Base-by-base conservation (phyloP, 2,113 vertebrate genomes). In the Puffinus mauretanicus region DNA sequence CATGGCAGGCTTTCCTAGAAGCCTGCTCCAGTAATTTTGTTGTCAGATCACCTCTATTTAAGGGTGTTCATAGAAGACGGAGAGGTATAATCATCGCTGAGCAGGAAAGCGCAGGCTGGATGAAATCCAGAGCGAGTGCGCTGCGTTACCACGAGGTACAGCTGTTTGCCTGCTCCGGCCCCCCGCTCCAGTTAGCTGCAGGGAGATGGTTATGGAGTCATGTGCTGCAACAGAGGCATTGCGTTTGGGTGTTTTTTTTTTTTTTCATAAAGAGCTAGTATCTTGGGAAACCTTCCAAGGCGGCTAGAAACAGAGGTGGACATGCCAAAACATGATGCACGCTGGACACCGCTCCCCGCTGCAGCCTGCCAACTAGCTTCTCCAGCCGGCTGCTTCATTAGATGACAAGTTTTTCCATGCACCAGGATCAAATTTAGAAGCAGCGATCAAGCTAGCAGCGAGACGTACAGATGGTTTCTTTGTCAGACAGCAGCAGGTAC, bases 391-490 rank as follows among this genome's bases (percentile, higher is more conserved):
- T 86, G 69, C 89, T 93, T 91, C 57, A 40, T 9, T 30, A 40
- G 55, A 36, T 15, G 77, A 79, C 80, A 69, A 86, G 51, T 79
- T 94, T 96, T 94, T 91, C 94, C 95, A 18, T 18, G 38, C 13
- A 1, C 60, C 46, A 73, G 82, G 46, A 88, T 90, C 67, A 61
- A 67, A 93, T 79, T 92, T 81, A 84, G 92, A 90, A 94, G 88
- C 58, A n/a, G 58, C 0, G 2, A 60, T n/a, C 27, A 57, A 93
- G 79, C 58, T 9, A 85, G 88, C 69, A 80, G 79, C 9, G 16
- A 95, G 85, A 51, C 19, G 3, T 29, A 49, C 92, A 94, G 94
- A 93, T 87, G 92, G 81, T 96, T 95, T 96, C 77, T 76, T 46
- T 93, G 77, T 94, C 84, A 92, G 80, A 86, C 13, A 92, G 92